These are phyloP conservation scores for Podabrus alpinus DNA, from an alignment of 2,888 invertebrate species.

Conservation along the genomic window DNA sequence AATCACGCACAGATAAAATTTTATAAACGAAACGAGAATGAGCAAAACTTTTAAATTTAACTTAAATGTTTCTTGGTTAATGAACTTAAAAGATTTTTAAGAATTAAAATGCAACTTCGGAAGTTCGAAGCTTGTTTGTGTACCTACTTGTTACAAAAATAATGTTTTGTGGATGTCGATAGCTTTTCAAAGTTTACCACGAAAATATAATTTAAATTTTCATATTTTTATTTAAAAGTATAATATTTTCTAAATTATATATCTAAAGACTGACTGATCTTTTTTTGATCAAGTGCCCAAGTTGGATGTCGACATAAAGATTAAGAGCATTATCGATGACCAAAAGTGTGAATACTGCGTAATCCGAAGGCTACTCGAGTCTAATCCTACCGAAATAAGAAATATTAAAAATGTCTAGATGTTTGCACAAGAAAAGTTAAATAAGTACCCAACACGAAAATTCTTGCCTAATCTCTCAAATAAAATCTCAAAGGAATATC, in stretches of 20 bases:
- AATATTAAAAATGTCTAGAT: neutral
- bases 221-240: neutral
- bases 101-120: neutral
- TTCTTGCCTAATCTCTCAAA: neutral
- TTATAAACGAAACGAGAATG: constrained; percentile 1
- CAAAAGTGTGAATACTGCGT: neutral
- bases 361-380: neutral
- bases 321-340: neutral
- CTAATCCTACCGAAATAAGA: neutral
- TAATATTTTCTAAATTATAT: neutral
- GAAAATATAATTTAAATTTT: neutral
- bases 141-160: too few relatives aligned
- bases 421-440: neutral
- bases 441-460: neutral
- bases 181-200: neutral
- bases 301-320: neutral
- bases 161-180: too few relatives aligned
- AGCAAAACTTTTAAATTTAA: constrained; percentile 18
- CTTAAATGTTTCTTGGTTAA: constrained; percentile 12
- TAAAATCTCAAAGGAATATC: neutral
- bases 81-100: constrained; percentile 6
- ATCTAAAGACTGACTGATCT: neutral
- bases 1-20: neutral
- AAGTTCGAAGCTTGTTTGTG: neutral
- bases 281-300: neutral